A percentile compares a stretch with the other conserved stretches of the same genome.
Evolutionary conservation across 2,888 invertebrate genomes (phyloP).

Genomic region (Drosophila histrio): DNA sequence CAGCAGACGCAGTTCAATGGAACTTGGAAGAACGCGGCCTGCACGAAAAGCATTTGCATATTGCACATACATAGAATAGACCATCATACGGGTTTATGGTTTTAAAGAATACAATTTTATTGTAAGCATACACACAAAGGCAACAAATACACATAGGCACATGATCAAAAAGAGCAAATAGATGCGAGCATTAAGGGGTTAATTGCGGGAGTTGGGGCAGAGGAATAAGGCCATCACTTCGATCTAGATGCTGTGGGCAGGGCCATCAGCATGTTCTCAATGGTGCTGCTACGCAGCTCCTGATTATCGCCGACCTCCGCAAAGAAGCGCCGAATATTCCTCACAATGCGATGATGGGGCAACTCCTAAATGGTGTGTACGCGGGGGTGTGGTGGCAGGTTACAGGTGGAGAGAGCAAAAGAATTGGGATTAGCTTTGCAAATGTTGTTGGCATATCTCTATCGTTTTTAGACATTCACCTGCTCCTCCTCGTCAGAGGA

Average conservation of each 20-base stretch:
- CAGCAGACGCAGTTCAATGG: conserved; percentile 81
- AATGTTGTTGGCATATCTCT: conserved; percentile 17
- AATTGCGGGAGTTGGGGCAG: not conserved
- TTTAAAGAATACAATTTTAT: conserved; percentile 45
- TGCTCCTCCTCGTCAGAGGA: conserved; percentile 82
- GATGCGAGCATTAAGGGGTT: conserved; percentile 24
- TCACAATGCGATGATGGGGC: conserved; percentile 87
- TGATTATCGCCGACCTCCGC: conserved; percentile 83
- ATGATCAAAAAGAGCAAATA: conserved; percentile 14
- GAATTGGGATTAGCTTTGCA: conserved; percentile 13
- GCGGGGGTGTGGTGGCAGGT: not conserved
- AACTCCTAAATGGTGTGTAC: conserved; percentile 84
- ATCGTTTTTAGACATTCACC: conserved; percentile 56
- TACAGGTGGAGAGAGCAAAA: conserved; percentile 6
- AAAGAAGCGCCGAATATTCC: conserved; percentile 85
- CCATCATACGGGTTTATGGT: conserved; percentile 10
- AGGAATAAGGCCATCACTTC: conserved; percentile 46
- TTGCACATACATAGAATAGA: conserved; percentile 7
- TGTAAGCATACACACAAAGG: conserved; percentile 37
- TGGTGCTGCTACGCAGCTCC: conserved; percentile 81
- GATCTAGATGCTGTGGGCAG: conserved; percentile 81
- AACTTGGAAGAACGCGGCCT: conserved; percentile 63
- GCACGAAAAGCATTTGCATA: conserved; percentile 20
- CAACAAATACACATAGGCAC: conserved; percentile 35
- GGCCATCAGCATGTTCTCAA: conserved; percentile 84